A percentile compares a stretch with the other conserved stretches of the same genome.
These are phyloP conservation scores for Pelochelys cantorii DNA, from an alignment of 2,797 vertebrate genomes.

Conservation along the genomic window DNA sequence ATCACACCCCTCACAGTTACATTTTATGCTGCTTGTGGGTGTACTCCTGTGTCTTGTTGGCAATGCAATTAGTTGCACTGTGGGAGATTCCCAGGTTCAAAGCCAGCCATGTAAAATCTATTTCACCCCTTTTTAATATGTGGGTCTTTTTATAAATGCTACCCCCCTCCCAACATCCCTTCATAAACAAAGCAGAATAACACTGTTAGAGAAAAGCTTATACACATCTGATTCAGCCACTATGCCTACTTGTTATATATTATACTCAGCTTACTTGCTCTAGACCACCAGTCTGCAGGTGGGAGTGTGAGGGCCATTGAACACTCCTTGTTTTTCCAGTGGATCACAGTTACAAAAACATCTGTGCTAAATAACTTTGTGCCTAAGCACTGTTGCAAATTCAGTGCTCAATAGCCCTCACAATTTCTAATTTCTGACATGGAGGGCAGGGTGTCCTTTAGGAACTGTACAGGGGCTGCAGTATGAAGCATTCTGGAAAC, in stretches of 20 bases:
- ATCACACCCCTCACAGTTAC: slow-evolving; percentile 71
- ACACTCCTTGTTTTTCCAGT: slow-evolving; percentile 58
- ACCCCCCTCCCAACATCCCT: slow-evolving; percentile 29
- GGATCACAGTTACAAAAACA: slow-evolving; percentile 13
- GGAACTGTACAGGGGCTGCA: slow-evolving; percentile 67
- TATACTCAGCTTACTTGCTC: slow-evolving; percentile 40
- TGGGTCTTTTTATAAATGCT: slow-evolving; percentile 66
- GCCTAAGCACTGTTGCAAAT: slow-evolving; percentile 56
- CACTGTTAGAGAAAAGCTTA: slow-evolving; percentile 29
- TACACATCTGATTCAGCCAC: slow-evolving; percentile 27
- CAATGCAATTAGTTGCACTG: slow-evolving; percentile 81
- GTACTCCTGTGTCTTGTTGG: slow-evolving; percentile 76
- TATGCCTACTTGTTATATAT: slow-evolving; percentile 22
- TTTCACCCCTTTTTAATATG: slow-evolving; percentile 74
- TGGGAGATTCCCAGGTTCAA: slow-evolving; percentile 81
- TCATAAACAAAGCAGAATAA: slow-evolving; percentile 52
- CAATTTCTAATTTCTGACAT: slow-evolving; percentile 51
- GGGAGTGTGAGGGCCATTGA: slow-evolving; percentile 61
- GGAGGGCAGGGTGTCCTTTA: slow-evolving; percentile 65
- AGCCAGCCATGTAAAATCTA: slow-evolving; percentile 76
- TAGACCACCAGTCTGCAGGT: slow-evolving; percentile 40
- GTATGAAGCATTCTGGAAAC: slow-evolving; percentile 71
- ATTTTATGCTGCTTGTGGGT: slow-evolving; percentile 75
- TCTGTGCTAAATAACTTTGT: background rate
- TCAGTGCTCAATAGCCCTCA: slow-evolving; percentile 59